A percentile compares a stretch with the other conserved stretches of the same genome.
Evolutionary conservation across 2,888 invertebrate species (phyloP).

Genomic region (Amiota mariae): DNA sequence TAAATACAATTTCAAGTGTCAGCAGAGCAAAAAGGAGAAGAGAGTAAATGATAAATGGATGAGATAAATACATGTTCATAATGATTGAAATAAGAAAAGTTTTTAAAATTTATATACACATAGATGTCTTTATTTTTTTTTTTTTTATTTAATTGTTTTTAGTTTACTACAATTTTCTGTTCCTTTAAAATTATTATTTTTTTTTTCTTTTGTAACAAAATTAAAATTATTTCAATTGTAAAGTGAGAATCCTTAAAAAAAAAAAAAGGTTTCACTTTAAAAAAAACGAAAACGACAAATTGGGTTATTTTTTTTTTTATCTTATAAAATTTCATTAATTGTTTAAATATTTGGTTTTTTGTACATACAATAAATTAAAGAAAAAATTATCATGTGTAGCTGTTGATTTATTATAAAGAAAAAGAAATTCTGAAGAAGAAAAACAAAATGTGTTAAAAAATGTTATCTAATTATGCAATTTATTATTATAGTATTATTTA

Average conservation of each 20-base stretch:
- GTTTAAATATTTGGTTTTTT: constrained; percentile 48
- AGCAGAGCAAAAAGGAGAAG: too few species aligned
- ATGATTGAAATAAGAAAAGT: too few species aligned
- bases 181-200: background rate
- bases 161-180: constrained; percentile 2
- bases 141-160: too few species aligned
- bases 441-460: constrained; percentile 63
- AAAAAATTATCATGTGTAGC: constrained; percentile 28
- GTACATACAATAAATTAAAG: constrained; percentile 40
- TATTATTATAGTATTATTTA: constrained; percentile 64
- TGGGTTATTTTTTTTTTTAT: constrained; percentile 9
- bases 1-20: too few species aligned
- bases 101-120: too few species aligned
- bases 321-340: background rate
- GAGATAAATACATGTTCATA: too few species aligned
- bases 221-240: constrained; percentile 11
- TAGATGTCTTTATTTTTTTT: too few species aligned
- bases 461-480: constrained; percentile 69
- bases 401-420: too few species aligned
- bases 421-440: constrained; percentile 29
- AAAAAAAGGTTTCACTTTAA: constrained; percentile 25
- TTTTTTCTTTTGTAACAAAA: too few species aligned
- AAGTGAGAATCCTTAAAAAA: constrained; percentile 8
- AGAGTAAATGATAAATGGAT: too few species aligned
- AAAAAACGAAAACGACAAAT: background rate